Evolutionary conservation across 2,113 vertebrate species (phyloP).

Genomic region (Xenus cinereus): DNA sequence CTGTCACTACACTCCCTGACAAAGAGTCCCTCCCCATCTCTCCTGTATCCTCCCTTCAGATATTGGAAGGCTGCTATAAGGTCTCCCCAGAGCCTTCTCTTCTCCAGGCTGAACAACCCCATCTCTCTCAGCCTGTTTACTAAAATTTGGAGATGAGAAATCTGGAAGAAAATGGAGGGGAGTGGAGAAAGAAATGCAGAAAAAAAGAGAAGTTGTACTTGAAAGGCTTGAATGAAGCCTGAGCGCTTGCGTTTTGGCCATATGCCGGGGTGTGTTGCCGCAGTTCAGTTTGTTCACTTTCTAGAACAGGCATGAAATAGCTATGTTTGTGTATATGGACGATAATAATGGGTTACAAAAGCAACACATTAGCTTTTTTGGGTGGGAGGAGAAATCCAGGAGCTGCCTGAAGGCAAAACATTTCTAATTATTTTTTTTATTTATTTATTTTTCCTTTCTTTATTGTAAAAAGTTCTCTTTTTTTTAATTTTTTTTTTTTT

Average conservation of each 20-base stretch:
- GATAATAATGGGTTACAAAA: background rate
- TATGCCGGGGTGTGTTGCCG: background rate
- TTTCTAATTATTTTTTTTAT: background rate
- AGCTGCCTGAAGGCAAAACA: background rate
- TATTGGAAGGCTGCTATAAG: too few relatives aligned
- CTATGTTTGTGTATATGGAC: background rate
- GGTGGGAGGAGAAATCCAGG: background rate
- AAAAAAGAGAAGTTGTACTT: background rate
- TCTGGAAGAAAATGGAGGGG: background rate
- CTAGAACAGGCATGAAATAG: background rate
- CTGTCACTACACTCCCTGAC: too few relatives aligned
- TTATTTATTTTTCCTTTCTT: background rate
- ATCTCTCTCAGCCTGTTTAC: too few relatives aligned
- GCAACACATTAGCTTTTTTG: background rate
- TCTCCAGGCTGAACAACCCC: too few relatives aligned
- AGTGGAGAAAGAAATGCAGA: background rate
- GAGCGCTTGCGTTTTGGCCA: background rate
- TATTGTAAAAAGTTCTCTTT: background rate
- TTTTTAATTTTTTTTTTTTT: background rate
- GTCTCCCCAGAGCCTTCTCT: too few relatives aligned
- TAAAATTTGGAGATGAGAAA: background rate
- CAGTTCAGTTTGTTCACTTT: background rate
- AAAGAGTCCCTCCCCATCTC: too few relatives aligned
- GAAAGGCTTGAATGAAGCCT: background rate
- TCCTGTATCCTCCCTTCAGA: too few relatives aligned